Evolutionary conservation across 37 sponge, comb jelly and placozoan genomes (phyloP), one percentile per base, ranked within the genome.

Genomic region (Hexactinellida sp.): DNA sequence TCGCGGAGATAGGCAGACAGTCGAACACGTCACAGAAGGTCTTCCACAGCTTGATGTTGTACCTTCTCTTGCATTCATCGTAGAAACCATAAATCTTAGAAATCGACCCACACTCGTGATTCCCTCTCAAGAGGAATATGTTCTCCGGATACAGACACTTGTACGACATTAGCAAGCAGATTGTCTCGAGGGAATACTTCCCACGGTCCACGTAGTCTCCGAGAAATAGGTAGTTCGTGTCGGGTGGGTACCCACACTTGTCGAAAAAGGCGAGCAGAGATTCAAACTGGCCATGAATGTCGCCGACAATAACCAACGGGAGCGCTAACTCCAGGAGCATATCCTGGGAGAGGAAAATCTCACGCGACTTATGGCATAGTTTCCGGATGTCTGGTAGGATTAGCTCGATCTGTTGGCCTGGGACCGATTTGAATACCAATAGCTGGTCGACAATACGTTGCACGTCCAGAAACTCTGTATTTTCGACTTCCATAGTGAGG

Each of bases 1-100:
- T 38, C 21, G 96, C 96, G 55, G 90, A 93, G 36, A 95, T 55
- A 21, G 96, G 96, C 1, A 95, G 89, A 52, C 96, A 95, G 90
- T 95, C 93, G 87, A 95, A 95, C 28, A 92, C 91, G 82, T 95
- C 95, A 37, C 91, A 91, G 85, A 92, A 95, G 3, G 95, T 95
- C 88, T 92, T 95, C 95, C 96, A 95, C 25, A 95, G 85, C 88
- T 93, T 95, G 83, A 95, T 95, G 88, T 93, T 95, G 84, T 95
- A 95, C 1, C 96, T 86, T 38, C 96, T 85, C 86, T 95, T 95
- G 82, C 96, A 95, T 88, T 95, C 96, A 87, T 95, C 96, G 85
- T 95, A 95, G 55, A 95, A 95, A 0, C 96, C 96, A 87, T 95
- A 95, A 32, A 95, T 95, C 89, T 93, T 95, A 83, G 90, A 90